These are phyloP conservation scores for Muricea muricata DNA, from an alignment of 92 coral and sea anemone species.

Conservation along the genomic window DNA sequence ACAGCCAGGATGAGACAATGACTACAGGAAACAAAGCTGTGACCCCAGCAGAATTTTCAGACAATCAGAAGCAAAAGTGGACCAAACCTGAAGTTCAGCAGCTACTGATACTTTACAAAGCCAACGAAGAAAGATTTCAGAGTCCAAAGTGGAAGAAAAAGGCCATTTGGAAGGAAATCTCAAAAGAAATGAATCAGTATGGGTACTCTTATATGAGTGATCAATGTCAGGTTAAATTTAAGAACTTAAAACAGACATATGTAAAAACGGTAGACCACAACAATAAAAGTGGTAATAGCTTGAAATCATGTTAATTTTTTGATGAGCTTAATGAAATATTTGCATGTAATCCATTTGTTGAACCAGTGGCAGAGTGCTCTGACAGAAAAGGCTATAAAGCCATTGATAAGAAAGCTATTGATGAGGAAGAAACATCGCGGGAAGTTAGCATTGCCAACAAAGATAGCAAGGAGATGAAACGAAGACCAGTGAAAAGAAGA, in stretches of 20 bases:
- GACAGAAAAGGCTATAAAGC: constrained; percentile 52
- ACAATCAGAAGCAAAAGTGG: constrained; percentile 44
- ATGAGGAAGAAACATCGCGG: constrained; percentile 36
- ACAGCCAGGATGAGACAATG: background rate
- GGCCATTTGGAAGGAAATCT: constrained; percentile 63
- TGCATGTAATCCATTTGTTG: constrained; percentile 61
- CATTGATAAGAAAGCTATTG: background rate
- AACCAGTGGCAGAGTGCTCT: constrained; percentile 66
- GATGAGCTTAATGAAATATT: constrained; percentile 65
- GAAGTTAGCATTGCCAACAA: constrained; percentile 7
- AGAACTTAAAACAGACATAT: constrained; percentile 65
- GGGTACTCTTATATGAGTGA: constrained; percentile 52
- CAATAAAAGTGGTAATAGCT: constrained; percentile 64
- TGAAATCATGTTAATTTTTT: constrained; percentile 63
- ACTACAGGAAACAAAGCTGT: background rate
- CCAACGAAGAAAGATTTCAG: constrained; percentile 48
- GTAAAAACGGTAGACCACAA: constrained; percentile 69
- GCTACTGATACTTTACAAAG: constrained; percentile 57
- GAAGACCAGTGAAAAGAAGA: background rate
- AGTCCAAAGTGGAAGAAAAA: constrained; percentile 65
- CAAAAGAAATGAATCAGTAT: constrained; percentile 53
- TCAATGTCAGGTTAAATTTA: constrained; percentile 64
- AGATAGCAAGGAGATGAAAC: background rate
- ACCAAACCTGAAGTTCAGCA: constrained; percentile 50
- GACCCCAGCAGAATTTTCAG: background rate